Base-by-base conservation (phyloP, 1,140 invertebrate genomes). In the Scaptodrosophila lebanonensis region DNA sequence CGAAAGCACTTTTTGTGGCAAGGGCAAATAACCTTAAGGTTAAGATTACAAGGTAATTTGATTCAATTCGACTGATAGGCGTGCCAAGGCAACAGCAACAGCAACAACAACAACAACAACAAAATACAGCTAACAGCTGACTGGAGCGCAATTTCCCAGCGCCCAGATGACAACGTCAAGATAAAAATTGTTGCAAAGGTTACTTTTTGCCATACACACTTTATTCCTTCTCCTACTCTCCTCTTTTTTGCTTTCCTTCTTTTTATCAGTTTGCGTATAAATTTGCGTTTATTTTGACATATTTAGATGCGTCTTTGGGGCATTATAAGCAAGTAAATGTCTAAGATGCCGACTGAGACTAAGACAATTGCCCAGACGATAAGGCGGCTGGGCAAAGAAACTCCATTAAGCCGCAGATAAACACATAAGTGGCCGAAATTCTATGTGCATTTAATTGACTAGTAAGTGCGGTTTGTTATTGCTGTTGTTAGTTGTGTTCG, bases 41-140 rank as follows among this genome's bases (percentile, higher is more conserved):
- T 85, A 85, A 85, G 83, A 85, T 85, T 85, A 85, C 83, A 85
- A 85, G 83, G 83, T 85, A 85, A 85, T 85, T 85, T 85, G 83
- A 85, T 85, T 85, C 83, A 85, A 85, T 85, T 85, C 83, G 62
- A 77, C 54, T 73, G 83, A 85, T 85, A 85, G 83, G 76, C 76
- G 75, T 77, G 73, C 73, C 73, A 79, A 77, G 64, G 63, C 64
- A 66, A 64, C 62, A 66, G 57, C 62, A 66, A 32, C 63, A 64
- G 45, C 61, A 51, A 15, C 54, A 38, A 39, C 33, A 38, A 38
- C 22, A 40, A 38, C 43, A 47, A 47, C 44, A 49, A 40, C 44
- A 62, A 27, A 27, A 40, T 6, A 32, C 27, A 6, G 13, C 17
- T 9, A 13, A 33, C 36, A 16, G 9, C 7, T 20, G 22, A 35